A percentile compares a stretch with the other conserved stretches of the same genome.
These are phyloP conservation scores for Channa striata DNA, from an alignment of 2,797 vertebrate species.

Conservation along the genomic window DNA sequence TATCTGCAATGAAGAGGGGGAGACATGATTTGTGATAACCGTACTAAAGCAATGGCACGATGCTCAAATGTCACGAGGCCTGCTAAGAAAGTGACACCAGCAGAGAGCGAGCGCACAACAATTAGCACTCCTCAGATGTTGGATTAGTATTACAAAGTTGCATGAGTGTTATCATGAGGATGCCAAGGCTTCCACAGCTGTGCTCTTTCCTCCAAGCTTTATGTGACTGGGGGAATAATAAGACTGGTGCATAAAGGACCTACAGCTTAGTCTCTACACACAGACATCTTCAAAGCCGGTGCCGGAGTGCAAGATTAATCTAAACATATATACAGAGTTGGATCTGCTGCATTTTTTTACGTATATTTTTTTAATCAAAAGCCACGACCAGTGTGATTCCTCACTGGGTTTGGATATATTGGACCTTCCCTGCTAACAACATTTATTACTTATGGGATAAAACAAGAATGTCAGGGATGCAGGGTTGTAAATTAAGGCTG, in stretches of 20 bases:
- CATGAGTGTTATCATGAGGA: slow-evolving; percentile 17
- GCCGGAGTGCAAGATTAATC: neutral
- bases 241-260: neutral
- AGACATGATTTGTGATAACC: neutral
- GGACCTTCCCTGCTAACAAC: slow-evolving; percentile 9
- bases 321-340: neutral
- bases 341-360: neutral
- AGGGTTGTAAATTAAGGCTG: slow-evolving; percentile 8
- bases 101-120: slow-evolving; percentile 22
- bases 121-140: slow-evolving; percentile 45
- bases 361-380: slow-evolving; percentile 17
- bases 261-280: slow-evolving; percentile 26
- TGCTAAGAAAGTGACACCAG: slow-evolving; percentile 31
- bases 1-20: neutral
- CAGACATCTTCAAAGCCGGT: neutral
- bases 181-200: slow-evolving; percentile 37
- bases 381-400: neutral
- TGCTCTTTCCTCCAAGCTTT: slow-evolving; percentile 10
- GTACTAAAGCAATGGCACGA: neutral
- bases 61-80: slow-evolving; percentile 32
- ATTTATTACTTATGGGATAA: slow-evolving; percentile 42
- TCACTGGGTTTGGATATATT: slow-evolving; percentile 18
- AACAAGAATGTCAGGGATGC: neutral
- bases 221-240: slow-evolving; percentile 21
- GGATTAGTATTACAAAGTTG: slow-evolving; percentile 42